Evolutionary conservation across 1,140 invertebrate species (phyloP).

Genomic region (Pentalonia nigronervosa): DNA sequence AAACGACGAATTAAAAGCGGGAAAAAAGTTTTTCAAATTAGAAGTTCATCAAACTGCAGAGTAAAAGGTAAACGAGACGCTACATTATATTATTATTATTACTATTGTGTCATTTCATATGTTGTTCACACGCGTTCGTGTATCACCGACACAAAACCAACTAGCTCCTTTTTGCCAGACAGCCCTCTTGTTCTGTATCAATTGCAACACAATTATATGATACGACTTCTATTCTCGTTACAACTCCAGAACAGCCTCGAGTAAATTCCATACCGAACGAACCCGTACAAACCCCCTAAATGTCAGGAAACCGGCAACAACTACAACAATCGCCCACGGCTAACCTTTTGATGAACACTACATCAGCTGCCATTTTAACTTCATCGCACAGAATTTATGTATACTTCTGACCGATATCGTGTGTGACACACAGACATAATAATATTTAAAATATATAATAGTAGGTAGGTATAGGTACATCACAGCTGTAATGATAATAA

Average conservation of each 20-base stretch:
- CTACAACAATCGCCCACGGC: neutral
- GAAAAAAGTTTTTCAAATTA: neutral
- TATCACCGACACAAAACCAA: neutral
- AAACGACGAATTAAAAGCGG: neutral
- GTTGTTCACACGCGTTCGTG: neutral
- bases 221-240: neutral
- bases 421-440: no score
- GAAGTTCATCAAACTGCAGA: neutral
- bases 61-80: neutral
- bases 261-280: neutral
- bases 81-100: neutral
- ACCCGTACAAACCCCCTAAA: neutral
- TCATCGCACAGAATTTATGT: neutral
- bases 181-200: neutral
- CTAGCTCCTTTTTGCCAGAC: neutral
- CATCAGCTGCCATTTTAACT: neutral
- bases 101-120: neutral
- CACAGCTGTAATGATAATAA: no score
- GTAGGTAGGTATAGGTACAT: no score
- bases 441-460: no score
- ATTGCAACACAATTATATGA: neutral
- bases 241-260: neutral
- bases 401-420: neutral
- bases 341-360: neutral
- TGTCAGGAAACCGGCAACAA: neutral